Conservation (phyloP, 92 coral and sea anemone genomes). For the Zoanthus sociatus region DNA sequence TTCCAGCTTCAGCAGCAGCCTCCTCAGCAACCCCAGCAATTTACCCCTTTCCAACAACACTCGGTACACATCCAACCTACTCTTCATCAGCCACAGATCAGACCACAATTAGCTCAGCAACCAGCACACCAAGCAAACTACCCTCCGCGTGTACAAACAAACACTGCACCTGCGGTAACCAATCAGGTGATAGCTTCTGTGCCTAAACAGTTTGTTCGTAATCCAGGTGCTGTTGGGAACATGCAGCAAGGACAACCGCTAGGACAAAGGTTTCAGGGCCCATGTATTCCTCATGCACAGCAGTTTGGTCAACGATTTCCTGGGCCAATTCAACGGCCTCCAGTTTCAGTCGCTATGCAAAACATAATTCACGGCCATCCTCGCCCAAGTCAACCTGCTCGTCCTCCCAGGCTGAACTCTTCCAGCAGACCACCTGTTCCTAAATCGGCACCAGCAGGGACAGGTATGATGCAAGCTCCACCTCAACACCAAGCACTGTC, state of each 20-base stretch:
- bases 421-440: slow-evolving; percentile 63
- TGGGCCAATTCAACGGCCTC: slow-evolving; percentile 97
- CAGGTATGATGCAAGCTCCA: slow-evolving; percentile 57
- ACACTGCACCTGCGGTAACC: slow-evolving; percentile 70
- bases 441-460: slow-evolving; percentile 65
- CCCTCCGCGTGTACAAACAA: slow-evolving; percentile 66
- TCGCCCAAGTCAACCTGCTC: slow-evolving; percentile 76
- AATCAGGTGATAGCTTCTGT: slow-evolving; percentile 79
- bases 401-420: slow-evolving; percentile 71
- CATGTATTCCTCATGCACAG: slow-evolving; percentile 49
- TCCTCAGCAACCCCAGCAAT: slow-evolving; percentile 81
- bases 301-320: slow-evolving; percentile 86
- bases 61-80: slow-evolving; percentile 57
- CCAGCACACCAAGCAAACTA: slow-evolving; percentile 77
- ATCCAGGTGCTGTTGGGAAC: slow-evolving; percentile 76
- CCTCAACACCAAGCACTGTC: slow-evolving; percentile 57
- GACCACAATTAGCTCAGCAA: slow-evolving; percentile 66
- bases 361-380: slow-evolving; percentile 81
- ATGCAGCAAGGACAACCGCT: slow-evolving; percentile 70
- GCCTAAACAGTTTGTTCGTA: slow-evolving; percentile 77
- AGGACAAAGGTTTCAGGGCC: slow-evolving; percentile 44
- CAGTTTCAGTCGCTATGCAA: slow-evolving; percentile 56
- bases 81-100: slow-evolving; percentile 66
- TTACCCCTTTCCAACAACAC: slow-evolving; percentile 91
- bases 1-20: slow-evolving; percentile 82